Base-by-base conservation (phyloP, 2,113 vertebrate species). In the Cricetomys ansorgei region DNA sequence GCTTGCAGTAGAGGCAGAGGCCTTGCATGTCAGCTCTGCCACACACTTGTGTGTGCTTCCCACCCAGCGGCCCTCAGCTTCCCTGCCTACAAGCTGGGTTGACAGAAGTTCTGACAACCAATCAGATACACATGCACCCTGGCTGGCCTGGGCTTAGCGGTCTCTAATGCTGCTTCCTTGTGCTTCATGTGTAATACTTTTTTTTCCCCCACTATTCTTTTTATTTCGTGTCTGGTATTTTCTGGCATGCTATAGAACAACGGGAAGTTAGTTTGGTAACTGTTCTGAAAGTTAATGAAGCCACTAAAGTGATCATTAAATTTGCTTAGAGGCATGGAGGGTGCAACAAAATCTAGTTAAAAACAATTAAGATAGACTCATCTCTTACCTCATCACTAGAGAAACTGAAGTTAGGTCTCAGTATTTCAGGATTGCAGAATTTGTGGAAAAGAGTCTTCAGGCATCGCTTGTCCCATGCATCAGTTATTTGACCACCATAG, bases 381-480 rank as follows among this genome's bases (percentile, higher is more conserved):
- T 40, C 10, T 92, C 96, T 62, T 94, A 98, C 97, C 92, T 86
- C 64, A 13, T 94, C 81, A 0, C 0, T 3, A 37, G 79, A 95
- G 89, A 81, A 95, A 64, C 87, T 76, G 89, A 97, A 94, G 34
- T 53, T 79, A 8, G 96, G 94, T 50, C 72, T 85, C 29, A 98
- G 73, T 21, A 98, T 77, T 0, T 92, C 92, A 1, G 98, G 97
- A 21, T 92, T 97, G 57, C 93, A 98, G 72, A 98, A 98, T 27
- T 86, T 96, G 94, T 97, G 64, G n/a, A 98, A 95, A 50, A 98
- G 97, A 19, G 96, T 91, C 27, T 95, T 93, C 16, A 99, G 92
- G 85, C 98, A 98, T 2, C 97, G 97, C 53, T 88, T 97, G 92
- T 98, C 98, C 98, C 98, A 98, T 23, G 10, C 17, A 37, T 98